A percentile compares a stretch with the other conserved stretches of the same genome.
phyloP scores from a whole-genome alignment of 2,888 invertebrate genomes.

The Stegana nigrithorax region DNA sequence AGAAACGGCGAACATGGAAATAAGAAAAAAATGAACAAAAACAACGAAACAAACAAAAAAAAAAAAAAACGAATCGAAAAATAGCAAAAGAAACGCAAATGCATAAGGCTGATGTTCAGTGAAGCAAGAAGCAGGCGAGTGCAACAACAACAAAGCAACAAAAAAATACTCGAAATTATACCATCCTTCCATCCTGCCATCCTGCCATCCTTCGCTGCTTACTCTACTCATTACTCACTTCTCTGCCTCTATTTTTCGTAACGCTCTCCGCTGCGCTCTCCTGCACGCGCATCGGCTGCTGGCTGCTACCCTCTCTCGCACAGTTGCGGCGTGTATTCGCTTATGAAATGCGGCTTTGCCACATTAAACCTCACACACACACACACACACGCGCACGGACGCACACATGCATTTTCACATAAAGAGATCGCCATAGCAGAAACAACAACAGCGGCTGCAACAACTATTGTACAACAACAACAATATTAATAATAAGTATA shows the following conservation, averaged over 20 bases:
- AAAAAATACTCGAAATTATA: no score
- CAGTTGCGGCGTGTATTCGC: conserved; percentile 1
- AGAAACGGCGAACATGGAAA: conserved; percentile 20
- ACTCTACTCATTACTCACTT: not conserved
- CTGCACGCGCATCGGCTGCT: no score
- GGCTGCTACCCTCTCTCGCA: not conserved
- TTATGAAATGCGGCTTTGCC: conserved; percentile 10
- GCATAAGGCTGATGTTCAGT: no score
- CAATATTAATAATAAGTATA: not conserved
- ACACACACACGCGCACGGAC: conserved; percentile 15
- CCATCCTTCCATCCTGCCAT: not conserved
- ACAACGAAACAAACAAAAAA: conserved; percentile 25
- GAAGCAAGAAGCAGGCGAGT: no score
- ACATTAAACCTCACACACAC: not conserved
- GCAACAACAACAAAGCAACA: no score
- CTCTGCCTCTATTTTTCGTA: not conserved
- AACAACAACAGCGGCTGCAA: not conserved
- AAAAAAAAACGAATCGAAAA: not conserved
- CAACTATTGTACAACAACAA: not conserved
- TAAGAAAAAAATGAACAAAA: conserved; percentile 9
- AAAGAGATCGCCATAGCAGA: not conserved
- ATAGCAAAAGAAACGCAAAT: conserved; percentile 15
- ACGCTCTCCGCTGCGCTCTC: not conserved
- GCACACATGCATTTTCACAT: conserved; percentile 19
- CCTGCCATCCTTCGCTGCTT: not conserved